A percentile compares a stretch with the other conserved stretches of the same genome.
These are phyloP conservation scores for Doryteuthis pealeii DNA, from an alignment of 1,140 invertebrate species.

Conservation along the genomic window DNA sequence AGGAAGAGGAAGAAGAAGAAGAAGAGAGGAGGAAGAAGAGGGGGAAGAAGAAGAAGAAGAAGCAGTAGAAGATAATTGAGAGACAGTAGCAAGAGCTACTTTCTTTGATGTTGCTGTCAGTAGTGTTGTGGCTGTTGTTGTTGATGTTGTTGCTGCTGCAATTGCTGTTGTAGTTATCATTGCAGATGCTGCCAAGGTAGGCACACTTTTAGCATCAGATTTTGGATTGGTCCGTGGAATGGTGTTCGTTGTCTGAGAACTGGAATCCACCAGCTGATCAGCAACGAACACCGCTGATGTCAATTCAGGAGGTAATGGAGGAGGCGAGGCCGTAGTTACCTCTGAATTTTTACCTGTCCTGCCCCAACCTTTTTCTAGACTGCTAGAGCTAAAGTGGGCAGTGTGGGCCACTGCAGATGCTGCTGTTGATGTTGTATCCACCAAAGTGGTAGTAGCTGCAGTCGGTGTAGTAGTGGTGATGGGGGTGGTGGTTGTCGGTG, in stretches of 20 bases:
- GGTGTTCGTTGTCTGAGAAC: background rate
- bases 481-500: background rate
- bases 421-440: background rate
- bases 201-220: background rate
- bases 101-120: background rate
- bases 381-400: background rate
- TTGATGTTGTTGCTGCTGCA: background rate
- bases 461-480: background rate
- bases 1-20: background rate
- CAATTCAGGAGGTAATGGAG: background rate
- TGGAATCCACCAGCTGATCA: background rate
- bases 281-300: background rate
- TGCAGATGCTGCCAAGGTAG: background rate
- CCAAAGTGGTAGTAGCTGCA: background rate
- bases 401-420: background rate
- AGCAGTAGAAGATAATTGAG: background rate
- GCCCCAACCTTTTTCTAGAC: background rate
- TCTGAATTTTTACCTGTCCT: constrained; percentile 10
- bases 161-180: background rate
- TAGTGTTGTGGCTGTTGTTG: background rate
- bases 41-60: background rate
- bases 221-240: background rate
- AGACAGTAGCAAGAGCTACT: background rate
- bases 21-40: background rate
- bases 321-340: background rate